A percentile compares a stretch with the other conserved stretches of the same genome.
Conservation (phyloP, 37 sponge, comb jelly and placozoan species). For the Mnemiopsis leidyi region DNA sequence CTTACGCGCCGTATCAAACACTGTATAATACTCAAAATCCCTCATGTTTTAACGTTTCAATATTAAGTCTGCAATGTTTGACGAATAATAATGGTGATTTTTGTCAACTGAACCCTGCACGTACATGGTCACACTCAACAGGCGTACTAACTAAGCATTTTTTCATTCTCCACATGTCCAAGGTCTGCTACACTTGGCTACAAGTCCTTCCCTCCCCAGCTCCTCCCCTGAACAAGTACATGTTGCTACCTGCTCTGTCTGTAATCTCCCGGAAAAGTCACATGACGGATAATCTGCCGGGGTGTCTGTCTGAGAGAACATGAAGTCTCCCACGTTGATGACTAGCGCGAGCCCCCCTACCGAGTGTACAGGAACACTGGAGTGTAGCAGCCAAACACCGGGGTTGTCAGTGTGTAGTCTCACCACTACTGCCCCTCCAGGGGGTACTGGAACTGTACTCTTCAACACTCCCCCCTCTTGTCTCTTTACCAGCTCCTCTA, state of each 20-base stretch:
- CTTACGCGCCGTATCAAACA: too few species aligned
- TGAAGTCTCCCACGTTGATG: slow-evolving; percentile 37
- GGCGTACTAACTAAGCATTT: too few species aligned
- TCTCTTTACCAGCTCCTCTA: not conserved
- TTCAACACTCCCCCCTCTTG: slow-evolving; percentile 59
- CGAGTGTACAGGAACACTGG: slow-evolving; percentile 77
- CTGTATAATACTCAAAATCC: too few species aligned
- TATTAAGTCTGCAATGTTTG: too few species aligned
- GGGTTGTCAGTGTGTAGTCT: slow-evolving; percentile 81
- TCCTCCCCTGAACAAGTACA: not conserved
- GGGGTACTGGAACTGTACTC: slow-evolving; percentile 82
- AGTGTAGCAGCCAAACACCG: slow-evolving; percentile 90
- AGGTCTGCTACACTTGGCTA: not conserved
- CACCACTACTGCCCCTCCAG: slow-evolving; percentile 82
- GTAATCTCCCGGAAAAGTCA: not conserved
- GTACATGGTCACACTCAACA: too few species aligned
- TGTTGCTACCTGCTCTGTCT: not conserved
- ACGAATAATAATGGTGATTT: too few species aligned
- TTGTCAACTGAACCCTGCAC: too few species aligned
- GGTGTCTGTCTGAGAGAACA: not conserved
- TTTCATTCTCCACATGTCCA: not conserved
- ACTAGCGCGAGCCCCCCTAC: slow-evolving; percentile 64
- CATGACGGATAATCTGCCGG: slow-evolving; percentile 11
- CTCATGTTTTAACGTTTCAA: too few species aligned
- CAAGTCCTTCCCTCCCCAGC: not conserved